A percentile compares a stretch with the other conserved stretches of the same genome.
Evolutionary conservation across 2,797 vertebrate genomes (phyloP).

Genomic region (Zenarchopterus dispar): DNA sequence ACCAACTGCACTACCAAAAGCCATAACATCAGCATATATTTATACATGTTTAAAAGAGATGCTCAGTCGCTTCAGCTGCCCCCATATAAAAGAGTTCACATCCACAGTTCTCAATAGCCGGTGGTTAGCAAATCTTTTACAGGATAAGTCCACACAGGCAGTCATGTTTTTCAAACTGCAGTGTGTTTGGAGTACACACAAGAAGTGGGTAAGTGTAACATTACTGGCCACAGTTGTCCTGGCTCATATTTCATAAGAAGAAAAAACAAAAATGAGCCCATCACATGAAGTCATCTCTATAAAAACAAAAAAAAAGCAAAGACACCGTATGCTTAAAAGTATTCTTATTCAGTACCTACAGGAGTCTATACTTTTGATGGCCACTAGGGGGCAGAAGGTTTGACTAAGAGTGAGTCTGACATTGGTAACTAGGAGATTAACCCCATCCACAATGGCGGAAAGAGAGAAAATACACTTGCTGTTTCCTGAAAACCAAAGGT

Average conservation of each 20-base stretch:
- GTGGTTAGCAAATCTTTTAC: conserved; percentile 6
- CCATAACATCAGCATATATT: neutral
- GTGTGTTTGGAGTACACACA: conserved; percentile 26
- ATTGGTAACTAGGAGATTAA: neutral
- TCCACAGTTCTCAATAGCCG: conserved; percentile 15
- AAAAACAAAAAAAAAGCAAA: conserved; percentile 1
- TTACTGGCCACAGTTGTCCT: neutral
- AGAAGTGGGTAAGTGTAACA: neutral
- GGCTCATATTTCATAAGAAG: conserved; percentile 7
- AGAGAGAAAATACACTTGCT: neutral
- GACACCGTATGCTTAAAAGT: neutral
- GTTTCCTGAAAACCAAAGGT: neutral
- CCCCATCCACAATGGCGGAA: neutral
- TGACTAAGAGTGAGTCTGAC: neutral
- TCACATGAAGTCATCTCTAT: neutral
- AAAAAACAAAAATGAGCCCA: neutral
- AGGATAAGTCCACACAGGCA: conserved; percentile 7
- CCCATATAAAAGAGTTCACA: conserved; percentile 8
- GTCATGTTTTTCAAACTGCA: conserved; percentile 15
- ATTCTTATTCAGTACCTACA: neutral
- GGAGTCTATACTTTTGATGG: neutral
- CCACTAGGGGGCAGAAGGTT: conserved; percentile 36
- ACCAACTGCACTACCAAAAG: neutral
- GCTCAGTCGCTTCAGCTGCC: conserved; percentile 12
- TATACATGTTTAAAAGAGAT: neutral